Percentiles rank a stretch among this genome's conserved stretches.
Conservation (phyloP, 1,140 invertebrate genomes). For the Drosophila malerkotliana region DNA sequence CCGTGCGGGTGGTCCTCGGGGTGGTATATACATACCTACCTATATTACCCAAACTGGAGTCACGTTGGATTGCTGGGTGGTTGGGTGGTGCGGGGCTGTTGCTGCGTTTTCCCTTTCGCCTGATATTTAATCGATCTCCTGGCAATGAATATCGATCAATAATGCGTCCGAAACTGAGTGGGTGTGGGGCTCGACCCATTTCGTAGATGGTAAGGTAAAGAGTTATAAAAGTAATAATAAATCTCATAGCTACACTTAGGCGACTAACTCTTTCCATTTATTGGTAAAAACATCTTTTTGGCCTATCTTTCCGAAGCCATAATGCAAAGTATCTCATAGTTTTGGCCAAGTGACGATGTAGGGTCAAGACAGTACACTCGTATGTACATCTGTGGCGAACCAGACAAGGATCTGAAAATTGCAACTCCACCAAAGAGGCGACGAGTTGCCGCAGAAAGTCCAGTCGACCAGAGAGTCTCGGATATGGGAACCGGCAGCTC, state of each 20-base stretch:
- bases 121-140: conserved; percentile 67
- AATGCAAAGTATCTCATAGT: conserved; percentile 37
- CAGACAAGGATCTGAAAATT: conserved; percentile 65
- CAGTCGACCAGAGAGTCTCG: conserved; percentile 13
- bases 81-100: conserved; percentile 9
- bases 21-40: conserved; percentile 3
- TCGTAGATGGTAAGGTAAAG: background rate
- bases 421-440: conserved; percentile 10
- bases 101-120: conserved; percentile 60
- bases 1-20: conserved; percentile 46
- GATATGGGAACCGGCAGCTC: conserved; percentile 55
- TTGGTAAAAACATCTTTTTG: conserved; percentile 29
- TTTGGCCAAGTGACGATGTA: conserved; percentile 23
- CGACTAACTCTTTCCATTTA: conserved; percentile 5
- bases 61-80: background rate
- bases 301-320: conserved; percentile 34
- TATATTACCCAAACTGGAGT: conserved; percentile 26
- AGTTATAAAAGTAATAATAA: background rate
- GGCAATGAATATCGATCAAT: conserved; percentile 42
- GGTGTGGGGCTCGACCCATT: conserved; percentile 38
- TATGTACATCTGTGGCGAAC: conserved; percentile 31
- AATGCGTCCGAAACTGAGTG: conserved; percentile 34
- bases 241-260: background rate
- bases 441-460: conserved; percentile 11
- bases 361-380: conserved; percentile 52